Percentiles rank a stretch among this genome's conserved stretches.
phyloP scores from a whole-genome alignment of 2,888 invertebrate genomes.

The Ophion slaviceki region DNA sequence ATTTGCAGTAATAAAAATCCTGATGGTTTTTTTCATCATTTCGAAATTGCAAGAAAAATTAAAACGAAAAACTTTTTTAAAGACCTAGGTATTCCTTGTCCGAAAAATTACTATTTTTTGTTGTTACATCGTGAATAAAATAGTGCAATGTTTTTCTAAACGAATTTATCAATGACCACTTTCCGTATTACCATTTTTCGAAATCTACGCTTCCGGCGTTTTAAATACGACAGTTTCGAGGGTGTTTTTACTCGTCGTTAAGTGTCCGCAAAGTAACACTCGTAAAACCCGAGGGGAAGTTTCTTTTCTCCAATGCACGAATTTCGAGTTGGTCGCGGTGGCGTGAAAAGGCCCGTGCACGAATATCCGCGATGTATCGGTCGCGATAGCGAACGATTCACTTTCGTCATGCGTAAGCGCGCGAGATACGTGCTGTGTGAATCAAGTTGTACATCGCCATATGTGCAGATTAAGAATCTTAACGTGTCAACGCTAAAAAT shows the following conservation, averaged over 20 bases:
- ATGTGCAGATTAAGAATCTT: constrained; percentile 67
- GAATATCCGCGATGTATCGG: constrained; percentile 15
- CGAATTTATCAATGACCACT: no score
- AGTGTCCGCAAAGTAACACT: background rate
- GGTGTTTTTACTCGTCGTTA: background rate
- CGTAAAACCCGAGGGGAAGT: background rate
- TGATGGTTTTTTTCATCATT: no score
- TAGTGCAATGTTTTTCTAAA: no score
- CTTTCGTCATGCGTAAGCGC: constrained; percentile 51
- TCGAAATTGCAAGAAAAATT: no score
- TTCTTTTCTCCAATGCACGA: background rate
- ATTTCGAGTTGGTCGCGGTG: background rate
- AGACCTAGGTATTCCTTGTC: no score
- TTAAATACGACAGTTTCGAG: background rate
- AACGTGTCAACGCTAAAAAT: constrained; percentile 75
- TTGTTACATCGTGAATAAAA: no score
- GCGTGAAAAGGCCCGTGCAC: background rate
- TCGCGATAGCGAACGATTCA: constrained; percentile 44
- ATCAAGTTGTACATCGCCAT: constrained; percentile 61
- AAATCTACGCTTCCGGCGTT: no score
- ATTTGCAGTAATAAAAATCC: no score
- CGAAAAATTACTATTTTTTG: no score
- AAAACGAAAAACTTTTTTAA: no score
- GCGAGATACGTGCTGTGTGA: constrained; percentile 58
- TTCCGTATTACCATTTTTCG: no score